Evolutionary conservation across 2,888 invertebrate genomes (phyloP).

Genomic region (Cyrtodaria siliqua): DNA sequence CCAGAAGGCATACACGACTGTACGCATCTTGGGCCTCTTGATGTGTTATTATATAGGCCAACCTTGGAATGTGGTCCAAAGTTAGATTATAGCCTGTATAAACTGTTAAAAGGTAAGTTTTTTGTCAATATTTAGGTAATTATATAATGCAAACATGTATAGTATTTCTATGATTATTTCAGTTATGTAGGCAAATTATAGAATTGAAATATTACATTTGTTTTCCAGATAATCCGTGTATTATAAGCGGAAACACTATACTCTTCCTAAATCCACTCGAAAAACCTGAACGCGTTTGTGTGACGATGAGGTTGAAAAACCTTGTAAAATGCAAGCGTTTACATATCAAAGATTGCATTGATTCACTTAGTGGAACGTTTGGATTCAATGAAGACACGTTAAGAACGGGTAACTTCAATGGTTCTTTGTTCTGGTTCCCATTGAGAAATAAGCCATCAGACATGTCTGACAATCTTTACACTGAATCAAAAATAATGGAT

Average conservation of each 20-base stretch:
- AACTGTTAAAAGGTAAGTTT: too few species aligned
- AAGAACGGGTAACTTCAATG: conserved; percentile 65
- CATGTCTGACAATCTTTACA: conserved; percentile 76
- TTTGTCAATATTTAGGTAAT: too few species aligned
- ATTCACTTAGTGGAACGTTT: conserved; percentile 69
- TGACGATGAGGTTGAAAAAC: conserved; percentile 14
- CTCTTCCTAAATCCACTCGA: conserved; percentile 44
- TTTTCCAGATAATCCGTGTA: conserved; percentile 54
- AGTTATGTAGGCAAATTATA: too few species aligned
- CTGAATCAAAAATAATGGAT: conserved; percentile 63
- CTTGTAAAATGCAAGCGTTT: conserved; percentile 21
- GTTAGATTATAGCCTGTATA: too few species aligned
- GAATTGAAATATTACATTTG: too few species aligned
- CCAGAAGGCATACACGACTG: too few species aligned
- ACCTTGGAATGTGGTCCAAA: too few species aligned
- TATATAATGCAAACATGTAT: too few species aligned
- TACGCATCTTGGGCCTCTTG: too few species aligned
- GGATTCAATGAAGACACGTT: conserved; percentile 53
- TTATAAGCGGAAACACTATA: conserved; percentile 48
- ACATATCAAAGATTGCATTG: conserved; percentile 19
- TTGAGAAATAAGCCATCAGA: conserved; percentile 69
- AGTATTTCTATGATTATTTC: too few species aligned
- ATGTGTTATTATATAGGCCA: too few species aligned
- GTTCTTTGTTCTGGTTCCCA: conserved; percentile 82
- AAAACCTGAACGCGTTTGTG: too few species aligned